These are phyloP conservation scores for Nothobranchius kuhntae DNA, from an alignment of 2,113 vertebrate species.

Conservation along the genomic window DNA sequence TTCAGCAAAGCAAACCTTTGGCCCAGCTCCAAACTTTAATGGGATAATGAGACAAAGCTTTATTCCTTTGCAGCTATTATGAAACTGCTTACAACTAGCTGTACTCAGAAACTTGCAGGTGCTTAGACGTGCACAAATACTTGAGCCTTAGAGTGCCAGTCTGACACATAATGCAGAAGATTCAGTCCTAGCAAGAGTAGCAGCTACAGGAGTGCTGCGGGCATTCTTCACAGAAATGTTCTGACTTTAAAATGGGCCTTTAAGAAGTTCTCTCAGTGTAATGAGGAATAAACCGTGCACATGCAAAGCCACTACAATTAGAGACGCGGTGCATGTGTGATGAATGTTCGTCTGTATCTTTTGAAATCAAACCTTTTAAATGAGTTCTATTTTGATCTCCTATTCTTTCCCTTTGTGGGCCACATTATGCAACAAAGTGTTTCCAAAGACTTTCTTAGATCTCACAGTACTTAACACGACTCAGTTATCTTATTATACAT, in stretches of 20 bases:
- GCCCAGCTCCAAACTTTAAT: not conserved
- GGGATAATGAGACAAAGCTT: not conserved
- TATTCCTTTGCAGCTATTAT: not conserved
- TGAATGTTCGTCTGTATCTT: not conserved
- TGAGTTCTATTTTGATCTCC: conserved; percentile 8
- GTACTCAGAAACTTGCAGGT: not conserved
- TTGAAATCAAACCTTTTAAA: not conserved
- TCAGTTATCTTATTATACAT: conserved; percentile 52
- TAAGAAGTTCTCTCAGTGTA: conserved; percentile 3
- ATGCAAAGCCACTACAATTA: not conserved
- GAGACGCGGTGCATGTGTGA: not conserved
- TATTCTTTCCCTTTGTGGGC: not conserved
- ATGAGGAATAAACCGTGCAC: conserved; percentile 10
- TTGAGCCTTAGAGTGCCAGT: not conserved
- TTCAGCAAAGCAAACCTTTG: not conserved
- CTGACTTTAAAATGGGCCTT: conserved; percentile 21
- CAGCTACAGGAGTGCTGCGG: conserved; percentile 25
- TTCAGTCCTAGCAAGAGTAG: conserved; percentile 18
- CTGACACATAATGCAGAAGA: conserved; percentile 15
- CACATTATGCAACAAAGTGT: conserved; percentile 5
- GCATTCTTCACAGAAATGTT: conserved; percentile 18
- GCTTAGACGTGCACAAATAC: not conserved
- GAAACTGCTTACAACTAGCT: not conserved
- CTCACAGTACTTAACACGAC: conserved; percentile 36
- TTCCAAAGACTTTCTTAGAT: conserved; percentile 34